Conservation (phyloP, 2,797 vertebrate species). For the Tolypeutes matacus region DNA sequence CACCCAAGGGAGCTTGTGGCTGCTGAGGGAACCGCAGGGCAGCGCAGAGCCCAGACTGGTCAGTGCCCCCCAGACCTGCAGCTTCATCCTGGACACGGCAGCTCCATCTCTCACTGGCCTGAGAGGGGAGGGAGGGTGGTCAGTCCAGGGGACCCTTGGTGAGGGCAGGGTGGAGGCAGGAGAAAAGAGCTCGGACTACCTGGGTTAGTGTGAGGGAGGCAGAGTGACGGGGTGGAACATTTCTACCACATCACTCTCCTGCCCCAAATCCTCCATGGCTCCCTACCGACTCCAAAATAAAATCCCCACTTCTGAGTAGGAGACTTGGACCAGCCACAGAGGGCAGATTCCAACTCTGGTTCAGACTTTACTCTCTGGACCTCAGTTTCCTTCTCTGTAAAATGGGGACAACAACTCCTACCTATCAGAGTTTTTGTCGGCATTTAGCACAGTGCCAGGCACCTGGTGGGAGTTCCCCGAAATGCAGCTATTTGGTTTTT, state of each 20-base stretch:
- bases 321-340: neutral
- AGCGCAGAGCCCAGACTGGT: constrained; percentile 92
- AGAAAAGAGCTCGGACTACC: neutral
- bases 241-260: neutral
- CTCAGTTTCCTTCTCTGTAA: constrained; percentile 19
- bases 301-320: neutral
- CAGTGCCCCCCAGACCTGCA: constrained; percentile 93
- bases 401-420: neutral
- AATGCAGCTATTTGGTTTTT: neutral
- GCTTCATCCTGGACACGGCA: constrained; percentile 92
- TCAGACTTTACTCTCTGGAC: neutral
- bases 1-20: constrained; percentile 95
- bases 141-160: accelerated
- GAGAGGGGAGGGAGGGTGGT: neutral
- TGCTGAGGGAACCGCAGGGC: constrained; percentile 92
- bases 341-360: neutral
- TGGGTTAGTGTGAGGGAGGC: neutral
- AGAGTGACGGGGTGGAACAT: neutral
- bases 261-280: neutral
- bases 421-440: neutral
- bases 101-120: constrained; percentile 89
- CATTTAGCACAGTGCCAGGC: neutral
- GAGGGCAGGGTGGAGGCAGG: neutral
- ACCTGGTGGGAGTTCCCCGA: neutral
- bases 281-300: neutral